Conservation (phyloP, 2,797 vertebrate species). For the Toxotes lorentzi region DNA sequence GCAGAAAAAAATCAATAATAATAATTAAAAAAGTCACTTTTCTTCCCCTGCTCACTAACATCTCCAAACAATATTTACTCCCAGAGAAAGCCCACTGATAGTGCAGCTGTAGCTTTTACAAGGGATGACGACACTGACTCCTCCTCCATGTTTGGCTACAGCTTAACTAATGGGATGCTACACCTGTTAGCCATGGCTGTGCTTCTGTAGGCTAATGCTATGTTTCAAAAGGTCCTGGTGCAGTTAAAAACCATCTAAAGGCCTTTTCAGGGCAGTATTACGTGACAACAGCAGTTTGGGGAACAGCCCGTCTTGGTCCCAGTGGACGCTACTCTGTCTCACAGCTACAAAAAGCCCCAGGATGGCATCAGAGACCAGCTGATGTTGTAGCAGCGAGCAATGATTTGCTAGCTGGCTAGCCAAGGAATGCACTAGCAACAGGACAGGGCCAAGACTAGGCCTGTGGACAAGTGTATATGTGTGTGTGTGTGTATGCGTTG, state of each 20-base stretch:
- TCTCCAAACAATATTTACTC: background rate
- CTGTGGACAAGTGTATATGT: conserved; percentile 11
- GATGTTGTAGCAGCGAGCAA: conserved; percentile 28
- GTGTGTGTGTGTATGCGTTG: conserved; percentile 20
- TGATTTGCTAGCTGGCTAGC: conserved; percentile 31
- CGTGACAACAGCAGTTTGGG: background rate
- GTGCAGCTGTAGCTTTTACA: conserved; percentile 43
- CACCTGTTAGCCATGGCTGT: background rate
- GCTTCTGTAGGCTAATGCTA: conserved; percentile 39
- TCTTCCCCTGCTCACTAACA: background rate
- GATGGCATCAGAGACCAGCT: conserved; percentile 32
- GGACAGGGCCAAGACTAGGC: conserved; percentile 45
- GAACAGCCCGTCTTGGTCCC: background rate
- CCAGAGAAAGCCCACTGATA: background rate
- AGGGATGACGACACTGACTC: conserved; percentile 22
- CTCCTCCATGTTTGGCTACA: conserved; percentile 19
- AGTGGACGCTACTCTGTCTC: background rate
- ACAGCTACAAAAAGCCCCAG: conserved; percentile 14
- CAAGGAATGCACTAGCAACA: conserved; percentile 45
- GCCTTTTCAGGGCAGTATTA: background rate
- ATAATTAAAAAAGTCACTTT: background rate
- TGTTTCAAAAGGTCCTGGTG: background rate
- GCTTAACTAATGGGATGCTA: conserved; percentile 27
- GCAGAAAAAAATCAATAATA: background rate
- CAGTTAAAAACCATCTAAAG: background rate